Percentiles rank a stretch among this genome's conserved stretches.
Conservation (phyloP, 2,888 invertebrate genomes). For the Mallateleia sp. region DNA sequence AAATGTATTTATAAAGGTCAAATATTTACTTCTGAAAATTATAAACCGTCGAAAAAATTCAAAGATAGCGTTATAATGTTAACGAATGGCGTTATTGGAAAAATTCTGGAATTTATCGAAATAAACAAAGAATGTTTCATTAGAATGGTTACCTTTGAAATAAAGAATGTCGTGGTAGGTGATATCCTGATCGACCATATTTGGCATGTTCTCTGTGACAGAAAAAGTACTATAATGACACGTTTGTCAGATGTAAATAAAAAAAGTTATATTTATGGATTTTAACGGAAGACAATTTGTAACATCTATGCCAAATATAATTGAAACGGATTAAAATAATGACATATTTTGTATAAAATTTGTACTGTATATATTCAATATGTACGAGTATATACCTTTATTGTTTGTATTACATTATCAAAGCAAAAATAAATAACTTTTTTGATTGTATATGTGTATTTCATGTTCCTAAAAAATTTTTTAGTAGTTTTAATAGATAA, state of each 20-base stretch:
- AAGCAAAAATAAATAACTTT: too few species aligned
- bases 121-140: constrained; percentile 7
- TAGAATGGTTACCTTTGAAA: background rate
- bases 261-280: background rate
- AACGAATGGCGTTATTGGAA: background rate
- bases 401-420: too few species aligned
- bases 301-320: background rate
- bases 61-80: constrained; percentile 24
- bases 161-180: background rate
- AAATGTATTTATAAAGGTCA: constrained; percentile 26
- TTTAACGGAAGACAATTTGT: background rate
- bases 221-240: too few species aligned
- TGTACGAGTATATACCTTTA: too few species aligned
- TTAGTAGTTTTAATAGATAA: too few species aligned
- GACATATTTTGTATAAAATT: too few species aligned
- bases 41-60: constrained; percentile 16
- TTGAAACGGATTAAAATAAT: constrained; percentile 1
- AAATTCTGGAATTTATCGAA: constrained; percentile 1
- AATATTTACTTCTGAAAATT: constrained; percentile 3
- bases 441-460: too few species aligned
- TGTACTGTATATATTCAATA: too few species aligned
- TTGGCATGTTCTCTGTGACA: too few species aligned
- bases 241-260: too few species aligned
- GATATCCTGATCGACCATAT: background rate
- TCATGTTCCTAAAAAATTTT: too few species aligned